Evolutionary conservation across 35 echinoderm and acorn worm species (phyloP), one percentile per base, ranked within the genome.

Genomic region (Eucidaris tribuloides): DNA sequence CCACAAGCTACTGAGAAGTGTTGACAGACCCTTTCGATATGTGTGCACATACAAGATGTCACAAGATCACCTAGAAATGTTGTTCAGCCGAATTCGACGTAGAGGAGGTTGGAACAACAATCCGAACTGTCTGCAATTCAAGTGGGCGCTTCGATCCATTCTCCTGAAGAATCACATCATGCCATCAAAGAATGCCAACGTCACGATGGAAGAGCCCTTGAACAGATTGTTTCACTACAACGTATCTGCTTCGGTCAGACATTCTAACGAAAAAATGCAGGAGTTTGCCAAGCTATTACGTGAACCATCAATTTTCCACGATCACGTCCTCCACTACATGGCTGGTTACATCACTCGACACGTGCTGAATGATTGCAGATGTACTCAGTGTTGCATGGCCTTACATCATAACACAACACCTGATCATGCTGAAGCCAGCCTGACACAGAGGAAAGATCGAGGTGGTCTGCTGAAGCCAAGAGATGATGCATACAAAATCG

Each of bases 81-180:
- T 82, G 33, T 92, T 92, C 61, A 87, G 83, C 54, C 84, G 90
- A 17, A 79, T 87, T 46, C 77, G 90, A 25, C 59, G 61, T 46
- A 71, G 90, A 45, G 68, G 79, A 28, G 90, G 79, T 19, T 93
- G 90, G 90, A 87, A 87, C 65, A 93, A 93, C 41, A 93, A 92
- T 71, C 90, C 84, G 5, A 92, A 87, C 65, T 87, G 60, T 35
- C 46, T 92, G 4, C 90, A 92, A 62, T 87, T 87, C 62, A 86
- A 92, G 58, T 91, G 88, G 82, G 55, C 81, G 45, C 68, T 83
- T 31, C 35, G 88, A 37, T 52, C 80, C 4, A 90, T 90, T 18
- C 71, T 90, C 3, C 41, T 74, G 18, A 92, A 86, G 60, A 92
- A 92, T 79, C 36, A 25, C 3, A 76, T 92, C 79, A 55, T 33